Base-by-base conservation (phyloP, 2,888 invertebrate species). In the Drosophila formosana region DNA sequence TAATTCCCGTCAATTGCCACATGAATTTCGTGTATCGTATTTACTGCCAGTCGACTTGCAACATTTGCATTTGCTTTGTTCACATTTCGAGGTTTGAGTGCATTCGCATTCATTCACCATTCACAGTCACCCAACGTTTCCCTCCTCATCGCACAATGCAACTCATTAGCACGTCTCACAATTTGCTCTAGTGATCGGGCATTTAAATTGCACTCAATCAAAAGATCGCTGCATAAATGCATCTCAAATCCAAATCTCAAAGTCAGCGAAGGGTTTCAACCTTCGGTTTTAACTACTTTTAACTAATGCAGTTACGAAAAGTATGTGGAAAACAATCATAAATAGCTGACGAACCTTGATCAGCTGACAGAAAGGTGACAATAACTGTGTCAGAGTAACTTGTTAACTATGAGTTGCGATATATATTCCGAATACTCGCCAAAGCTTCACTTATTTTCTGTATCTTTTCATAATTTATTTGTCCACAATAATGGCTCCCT, bases 61-160 rank as follows among this genome's bases (percentile, higher is more conserved):
- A 37, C 63, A 88, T 83, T 83, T 86, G 87, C 83, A 88, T 88
- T 66, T 72, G 84, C 69, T 86, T 63, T 61, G 65, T 43, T 25
- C 52, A 58, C 41, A 68, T 57, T 18, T 18, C 18, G 18, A 18
- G 18, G 18, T 18, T 1, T 39, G 57, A 39, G 26, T 49, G 43
- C 57, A 47, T 55, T 55, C 60, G 49, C 50, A 63, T 23, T 18
- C 39, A 43, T 32, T 30, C 56, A 18, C 57, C 76, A 71, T 86
- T 85, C 66, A 76, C 67, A 76, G 72, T 82, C 58, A 58, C 43
- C 13, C 43, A 32, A 50, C 28, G 4, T 28, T 28, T 28, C 4
- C 28, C 7, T 58, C 52, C 56, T 9, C 3, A 26, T 41, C 32
- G 39, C 82, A 82, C 87, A 80, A 83, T 83, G 80, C 87, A 86